Evolutionary conservation across 1,140 invertebrate species (phyloP).

Genomic region (Lethocerus indicus): DNA sequence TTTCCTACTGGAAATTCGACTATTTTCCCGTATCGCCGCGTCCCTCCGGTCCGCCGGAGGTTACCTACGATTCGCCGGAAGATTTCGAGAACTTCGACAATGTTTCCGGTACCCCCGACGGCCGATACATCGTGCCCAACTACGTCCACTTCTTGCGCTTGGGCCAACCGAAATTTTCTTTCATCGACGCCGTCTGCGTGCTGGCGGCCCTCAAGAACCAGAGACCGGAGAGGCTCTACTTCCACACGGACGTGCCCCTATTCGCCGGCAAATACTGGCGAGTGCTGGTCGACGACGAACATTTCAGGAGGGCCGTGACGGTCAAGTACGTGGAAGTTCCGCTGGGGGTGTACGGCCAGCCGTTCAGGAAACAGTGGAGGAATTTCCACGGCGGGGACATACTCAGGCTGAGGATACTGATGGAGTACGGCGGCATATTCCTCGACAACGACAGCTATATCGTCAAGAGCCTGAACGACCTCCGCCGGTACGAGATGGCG

Average conservation of each 20-base stretch:
- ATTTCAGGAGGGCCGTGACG: constrained; percentile 10
- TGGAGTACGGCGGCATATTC: constrained; percentile 19
- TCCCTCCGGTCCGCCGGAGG: too few relatives aligned
- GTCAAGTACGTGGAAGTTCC: constrained; percentile 16
- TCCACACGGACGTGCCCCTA: constrained; percentile 16
- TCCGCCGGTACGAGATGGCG: constrained; percentile 23
- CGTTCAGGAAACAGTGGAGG: constrained; percentile 4
- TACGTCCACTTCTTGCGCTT: constrained; percentile 18
- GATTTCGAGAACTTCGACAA: constrained; percentile 18
- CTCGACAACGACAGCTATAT: constrained; percentile 18
- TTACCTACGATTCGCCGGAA: too few relatives aligned
- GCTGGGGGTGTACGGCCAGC: constrained; percentile 20
- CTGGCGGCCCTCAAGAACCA: constrained; percentile 18
- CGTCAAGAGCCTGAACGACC: constrained; percentile 15
- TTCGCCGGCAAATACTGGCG: constrained; percentile 19
- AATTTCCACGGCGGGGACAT: constrained; percentile 18
- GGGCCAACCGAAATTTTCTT: constrained; percentile 6
- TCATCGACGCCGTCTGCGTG: constrained; percentile 16
- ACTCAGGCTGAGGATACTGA: constrained; percentile 14
- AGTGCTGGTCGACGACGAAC: constrained; percentile 8
- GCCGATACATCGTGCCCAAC: constrained; percentile 18
- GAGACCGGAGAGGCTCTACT: constrained; percentile 17
- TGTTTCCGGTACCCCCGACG: constrained; percentile 12
- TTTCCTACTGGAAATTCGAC: too few relatives aligned
- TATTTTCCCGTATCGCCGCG: too few relatives aligned